Base-by-base conservation (phyloP, 2,797 vertebrate species). In the Menidia menidia region DNA sequence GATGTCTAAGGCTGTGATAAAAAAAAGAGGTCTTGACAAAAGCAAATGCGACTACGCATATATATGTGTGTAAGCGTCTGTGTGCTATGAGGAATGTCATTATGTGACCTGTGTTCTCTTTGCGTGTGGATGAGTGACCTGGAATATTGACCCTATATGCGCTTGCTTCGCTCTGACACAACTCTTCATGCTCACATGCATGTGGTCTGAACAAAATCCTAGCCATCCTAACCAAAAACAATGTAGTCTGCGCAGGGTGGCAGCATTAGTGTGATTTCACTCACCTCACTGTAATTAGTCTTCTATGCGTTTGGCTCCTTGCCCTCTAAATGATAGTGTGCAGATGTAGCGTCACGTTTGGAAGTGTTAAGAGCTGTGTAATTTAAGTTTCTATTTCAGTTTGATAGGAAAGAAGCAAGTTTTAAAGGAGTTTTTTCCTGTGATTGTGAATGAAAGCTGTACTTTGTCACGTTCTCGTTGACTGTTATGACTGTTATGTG, bases 201-300 rank as follows among this genome's bases (percentile, higher is more conserved):
- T 77, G 50, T 64, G 48, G 33, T 60, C 39, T 39, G 18, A 68
- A 70, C 60, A 73, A 59, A 60, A 68, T 11, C 14, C 9, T 9
- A 56, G 39, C 66, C 68, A 58, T 59, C 55, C 68, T 16, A 19
- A 48, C 39, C 68, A 52, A 39, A 75, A 43, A 64, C 67, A 7
- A 57, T 32, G 11, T 54, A 1, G 68, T 68, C 2, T 68, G 62
- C 63, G 53, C 43, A 8, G 35, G 35, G 42, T 58, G 70, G 52
- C 5, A 19, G 13, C 57, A 56, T 77, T 43, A 60, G 68, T 71
- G 73, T 68, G 76, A 67, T 52, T 78, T 60, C 57, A 33, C 66
- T 77, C 56, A 73, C 73, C 63, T 78, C 68, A 70, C 69, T 78
- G 81, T 89, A 90, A 91, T 87, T 88, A 84, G 65, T 43, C 64